Evolutionary conservation across 92 coral and sea anemone species (phyloP).

Genomic region (Palythoa grandiflora): DNA sequence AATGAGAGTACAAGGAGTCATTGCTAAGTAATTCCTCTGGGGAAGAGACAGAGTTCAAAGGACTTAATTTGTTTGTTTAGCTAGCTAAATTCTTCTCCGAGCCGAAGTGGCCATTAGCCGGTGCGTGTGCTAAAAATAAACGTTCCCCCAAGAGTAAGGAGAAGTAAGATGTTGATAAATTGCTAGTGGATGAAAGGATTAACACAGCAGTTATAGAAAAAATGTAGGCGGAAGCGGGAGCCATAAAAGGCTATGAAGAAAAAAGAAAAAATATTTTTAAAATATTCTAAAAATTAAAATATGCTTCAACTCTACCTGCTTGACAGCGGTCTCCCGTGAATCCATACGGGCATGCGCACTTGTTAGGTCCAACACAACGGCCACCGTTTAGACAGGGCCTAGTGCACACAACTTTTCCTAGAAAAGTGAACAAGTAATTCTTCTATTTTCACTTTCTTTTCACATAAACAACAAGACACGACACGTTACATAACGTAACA

Average conservation of each 20-base stretch:
- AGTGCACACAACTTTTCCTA: constrained; percentile 74
- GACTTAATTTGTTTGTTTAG: no score
- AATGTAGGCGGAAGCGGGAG: no score
- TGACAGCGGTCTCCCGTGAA: constrained; percentile 91
- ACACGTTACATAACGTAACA: background rate
- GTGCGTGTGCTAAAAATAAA: no score
- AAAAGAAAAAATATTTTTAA: background rate
- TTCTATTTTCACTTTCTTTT: background rate
- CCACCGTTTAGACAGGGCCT: constrained; percentile 94
- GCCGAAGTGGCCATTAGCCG: no score
- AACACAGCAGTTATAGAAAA: no score
- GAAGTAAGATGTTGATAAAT: no score
- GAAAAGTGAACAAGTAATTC: background rate
- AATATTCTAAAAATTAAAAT: background rate
- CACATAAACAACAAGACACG: background rate
- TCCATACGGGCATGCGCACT: constrained; percentile 95
- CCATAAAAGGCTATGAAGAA: background rate
- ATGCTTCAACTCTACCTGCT: constrained; percentile 68
- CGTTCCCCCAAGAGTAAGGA: no score
- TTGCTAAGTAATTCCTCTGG: no score
- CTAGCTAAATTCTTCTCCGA: no score
- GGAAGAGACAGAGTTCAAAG: no score
- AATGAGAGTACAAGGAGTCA: no score
- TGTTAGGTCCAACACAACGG: constrained; percentile 90
- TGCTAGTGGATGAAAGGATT: no score